phyloP scores from a whole-genome alignment of 1,140 invertebrate genomes.

The Limonius californicus region DNA sequence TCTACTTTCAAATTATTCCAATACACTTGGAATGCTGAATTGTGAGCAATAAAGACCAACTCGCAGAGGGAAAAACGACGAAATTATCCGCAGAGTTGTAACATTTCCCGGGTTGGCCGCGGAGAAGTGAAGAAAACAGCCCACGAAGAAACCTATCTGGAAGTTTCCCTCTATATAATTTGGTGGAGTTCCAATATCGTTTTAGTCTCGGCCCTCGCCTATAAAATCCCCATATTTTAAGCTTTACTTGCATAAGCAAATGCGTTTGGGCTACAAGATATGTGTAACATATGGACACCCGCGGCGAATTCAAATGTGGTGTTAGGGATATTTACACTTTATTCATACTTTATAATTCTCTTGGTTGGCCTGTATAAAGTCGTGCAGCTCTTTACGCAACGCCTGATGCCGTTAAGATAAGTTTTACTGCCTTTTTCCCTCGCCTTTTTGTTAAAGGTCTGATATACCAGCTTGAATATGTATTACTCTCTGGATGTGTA shows the following conservation, averaged over 20 bases:
- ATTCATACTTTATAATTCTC: constrained; percentile 1
- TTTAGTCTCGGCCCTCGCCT: not conserved
- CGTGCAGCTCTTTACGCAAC: not conserved
- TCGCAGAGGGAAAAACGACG: too few species aligned
- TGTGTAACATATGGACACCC: not conserved
- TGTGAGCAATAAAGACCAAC: too few species aligned
- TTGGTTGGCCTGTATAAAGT: not conserved
- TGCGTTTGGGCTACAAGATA: not conserved
- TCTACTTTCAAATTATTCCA: too few species aligned
- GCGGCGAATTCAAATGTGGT: constrained; percentile 1
- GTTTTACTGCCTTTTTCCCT: not conserved
- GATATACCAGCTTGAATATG: not conserved
- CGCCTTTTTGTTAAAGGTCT: not conserved
- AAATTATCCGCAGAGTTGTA: too few species aligned
- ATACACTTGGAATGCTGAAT: too few species aligned
- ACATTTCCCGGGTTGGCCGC: too few species aligned
- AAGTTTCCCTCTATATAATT: not conserved
- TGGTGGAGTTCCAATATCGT: not conserved
- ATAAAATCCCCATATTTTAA: not conserved
- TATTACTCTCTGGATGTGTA: not conserved
- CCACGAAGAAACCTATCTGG: not conserved
- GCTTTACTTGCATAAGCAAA: not conserved
- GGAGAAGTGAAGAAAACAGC: too few species aligned
- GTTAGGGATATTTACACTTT: not conserved
- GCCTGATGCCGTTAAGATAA: constrained; percentile 1